A percentile compares a stretch with the other conserved stretches of the same genome.
Conservation (phyloP, 2,797 vertebrate species). For the Heliangelus exortis region DNA sequence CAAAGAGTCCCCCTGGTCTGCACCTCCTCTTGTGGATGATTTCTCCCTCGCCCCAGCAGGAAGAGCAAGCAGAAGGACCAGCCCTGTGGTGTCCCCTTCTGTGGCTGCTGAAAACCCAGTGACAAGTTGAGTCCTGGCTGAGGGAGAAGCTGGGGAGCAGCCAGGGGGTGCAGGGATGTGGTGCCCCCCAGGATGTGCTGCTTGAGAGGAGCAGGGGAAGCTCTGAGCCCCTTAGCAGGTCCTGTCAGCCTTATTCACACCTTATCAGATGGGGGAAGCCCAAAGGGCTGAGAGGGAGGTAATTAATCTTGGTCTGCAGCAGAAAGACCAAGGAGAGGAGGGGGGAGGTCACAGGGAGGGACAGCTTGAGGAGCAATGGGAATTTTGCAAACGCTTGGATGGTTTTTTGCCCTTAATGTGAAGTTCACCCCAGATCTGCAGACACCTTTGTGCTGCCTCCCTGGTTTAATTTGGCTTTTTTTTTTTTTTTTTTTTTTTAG, state of each 20-base stretch:
- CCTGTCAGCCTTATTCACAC: conserved; percentile 73
- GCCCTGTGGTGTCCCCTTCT: rapidly evolving
- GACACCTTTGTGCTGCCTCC: conserved; percentile 4
- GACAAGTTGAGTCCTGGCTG: not conserved
- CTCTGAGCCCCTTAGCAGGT: conserved; percentile 64
- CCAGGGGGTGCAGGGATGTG: rapidly evolving
- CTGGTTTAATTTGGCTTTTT: conserved; percentile 28
- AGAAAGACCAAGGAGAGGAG: conserved; percentile 31
- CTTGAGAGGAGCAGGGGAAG: conserved; percentile 18
- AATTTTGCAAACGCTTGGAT: not conserved
- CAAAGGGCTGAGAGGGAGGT: conserved; percentile 30
- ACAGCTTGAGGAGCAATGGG: not conserved
- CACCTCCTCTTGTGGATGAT: not conserved
- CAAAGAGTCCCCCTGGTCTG: not conserved
- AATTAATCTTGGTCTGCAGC: conserved; percentile 62
- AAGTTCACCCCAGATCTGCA: conserved; percentile 5
- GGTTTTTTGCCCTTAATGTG: conserved; percentile 18
- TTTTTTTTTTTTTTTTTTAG: not conserved
- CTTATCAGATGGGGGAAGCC: conserved; percentile 72
- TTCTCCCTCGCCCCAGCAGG: not conserved
- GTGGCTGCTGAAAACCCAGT: not conserved
- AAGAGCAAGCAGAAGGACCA: not conserved
- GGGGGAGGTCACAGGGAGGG: not conserved
- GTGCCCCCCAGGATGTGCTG: not conserved
- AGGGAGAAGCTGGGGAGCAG: not conserved